Conservation (phyloP, 1,140 invertebrate species). For the Eumeta japonica region DNA sequence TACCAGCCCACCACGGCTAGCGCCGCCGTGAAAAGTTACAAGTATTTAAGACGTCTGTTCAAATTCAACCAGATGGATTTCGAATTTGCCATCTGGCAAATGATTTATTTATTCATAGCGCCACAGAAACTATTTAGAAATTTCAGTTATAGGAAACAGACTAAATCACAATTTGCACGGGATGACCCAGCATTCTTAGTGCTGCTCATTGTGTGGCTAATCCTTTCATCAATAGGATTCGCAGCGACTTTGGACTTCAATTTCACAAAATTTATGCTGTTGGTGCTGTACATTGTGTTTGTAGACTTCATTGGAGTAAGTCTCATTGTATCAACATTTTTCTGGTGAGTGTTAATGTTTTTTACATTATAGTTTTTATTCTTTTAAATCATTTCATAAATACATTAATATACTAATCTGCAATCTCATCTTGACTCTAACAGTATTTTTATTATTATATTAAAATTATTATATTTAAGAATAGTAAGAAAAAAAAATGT, state of each 20-base stretch:
- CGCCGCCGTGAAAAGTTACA: slow-evolving; percentile 88
- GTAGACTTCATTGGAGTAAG: slow-evolving; percentile 92
- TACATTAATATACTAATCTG: too few species aligned
- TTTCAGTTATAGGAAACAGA: slow-evolving; percentile 98
- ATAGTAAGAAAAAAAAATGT: too few species aligned
- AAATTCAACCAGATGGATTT: slow-evolving; percentile 99
- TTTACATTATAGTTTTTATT: slow-evolving; percentile 9
- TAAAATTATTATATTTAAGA: too few species aligned
- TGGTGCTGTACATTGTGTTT: slow-evolving; percentile 90
- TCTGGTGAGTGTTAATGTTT: slow-evolving; percentile 82
- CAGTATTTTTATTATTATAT: too few species aligned
- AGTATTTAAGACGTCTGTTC: slow-evolving; percentile 86
- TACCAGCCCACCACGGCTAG: slow-evolving; percentile 72
- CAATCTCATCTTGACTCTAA: too few species aligned
- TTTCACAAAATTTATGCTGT: slow-evolving; percentile 77
- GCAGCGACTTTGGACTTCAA: slow-evolving; percentile 76
- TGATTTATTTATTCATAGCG: slow-evolving; percentile 91
- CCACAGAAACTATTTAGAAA: slow-evolving; percentile 98
- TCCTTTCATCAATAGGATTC: slow-evolving; percentile 88
- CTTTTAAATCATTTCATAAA: slow-evolving; percentile 3
- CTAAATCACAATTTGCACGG: slow-evolving; percentile 97
- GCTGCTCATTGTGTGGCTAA: slow-evolving; percentile 82
- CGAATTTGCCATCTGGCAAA: slow-evolving; percentile 99
- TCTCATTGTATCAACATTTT: slow-evolving; percentile 81
- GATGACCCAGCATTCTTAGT: slow-evolving; percentile 99